Base-by-base conservation (phyloP, 2,888 invertebrate species). In the Chrysopilus asiliformis region DNA sequence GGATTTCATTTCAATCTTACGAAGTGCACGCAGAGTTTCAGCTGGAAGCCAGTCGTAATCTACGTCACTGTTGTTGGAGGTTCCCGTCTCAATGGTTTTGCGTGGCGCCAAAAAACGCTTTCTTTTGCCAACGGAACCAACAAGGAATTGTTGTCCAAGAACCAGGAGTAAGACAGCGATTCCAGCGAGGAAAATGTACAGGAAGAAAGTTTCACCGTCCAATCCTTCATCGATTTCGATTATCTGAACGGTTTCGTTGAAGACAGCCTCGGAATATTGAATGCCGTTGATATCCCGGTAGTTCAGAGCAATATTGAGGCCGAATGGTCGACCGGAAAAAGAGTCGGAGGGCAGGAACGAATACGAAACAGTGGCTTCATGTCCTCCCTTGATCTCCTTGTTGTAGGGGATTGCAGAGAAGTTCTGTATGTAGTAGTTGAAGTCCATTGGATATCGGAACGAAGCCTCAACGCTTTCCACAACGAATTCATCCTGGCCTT, bases 11-110 rank as follows among this genome's bases (percentile, higher is more conserved):
- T 14, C 14, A 13, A 31, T 73, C 85, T 76, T 69, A 89, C 87
- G 86, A 48, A 86, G 68, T 58, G 74, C 76, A 49, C 81, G 79
- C 34, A 89, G 71, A 44, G 85, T 83, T 64, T 91, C 87, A 55
- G 83, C 81, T 26, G 98, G 97, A 55, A 98, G 70, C 98, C 98
- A 98, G 51, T 98, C 95, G 56, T 89, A 95, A 65, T 98, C 97
- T 4, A 99, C 90, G 63, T 91, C 89, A 51, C 82, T 77, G 40
- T 79, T 80, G 53, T 79, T 84, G 42, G 76, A 74, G 1, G 95
- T 95, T 44, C 95, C 95, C 49, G 87, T 84, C 67, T 98, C 95
- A 4, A 91, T 74, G 26, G 75, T 73, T 42, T 73, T 71, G 35
- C 76, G 70, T 2, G 58, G 71, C 43, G 66, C 66, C 53, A 34